Evolutionary conservation across 2,888 invertebrate species (phyloP), one percentile per base, ranked within the genome.

Genomic region (Julus scandinavius): DNA sequence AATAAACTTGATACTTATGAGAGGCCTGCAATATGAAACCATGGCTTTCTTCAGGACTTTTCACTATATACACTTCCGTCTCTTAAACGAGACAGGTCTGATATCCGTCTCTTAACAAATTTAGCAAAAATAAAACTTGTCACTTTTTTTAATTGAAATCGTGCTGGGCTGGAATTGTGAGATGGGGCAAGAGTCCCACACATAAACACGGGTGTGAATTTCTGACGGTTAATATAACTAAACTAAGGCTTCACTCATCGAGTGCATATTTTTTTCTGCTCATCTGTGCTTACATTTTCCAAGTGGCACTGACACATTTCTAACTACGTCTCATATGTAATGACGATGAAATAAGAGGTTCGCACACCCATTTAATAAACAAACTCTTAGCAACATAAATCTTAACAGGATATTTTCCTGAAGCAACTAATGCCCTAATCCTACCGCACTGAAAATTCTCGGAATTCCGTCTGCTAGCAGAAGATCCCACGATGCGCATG

Each of bases 231-330:
- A 72, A 29, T 29, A 72, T 13, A 29, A 29, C 29, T 9, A 72
- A 72, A 72, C 72, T 72, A 72, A 29, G 72, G 72, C 72, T 9
- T 72, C 29, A 72, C 72, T 72, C 72, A 72, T 72, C 72, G 2
- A 7, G 63, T 54, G 4, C n/a, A n/a, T 17, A 4, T 72, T 72
- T 72, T 63, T 72, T 72, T 63, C n/a, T 29, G 45, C 17, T 72
- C 29, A 29, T 29, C 72, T 72, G 29, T 72, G 72, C 72, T 72
- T 72, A 72, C 29, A 72, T 72, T 72, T 72, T 72, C 29, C 72
- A 72, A 72, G 72, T 72, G 72, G 72, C 72, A 72, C 29, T 72
- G 72, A 72, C 72, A 72, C n/a, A 29, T 72, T 29, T 29, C n/a
- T 6, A 72, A 72, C 72, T 72, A 29, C 72, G 29, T 72, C n/a